Conservation (phyloP, 2,888 invertebrate species). For the Drosophila bunnanda region DNA sequence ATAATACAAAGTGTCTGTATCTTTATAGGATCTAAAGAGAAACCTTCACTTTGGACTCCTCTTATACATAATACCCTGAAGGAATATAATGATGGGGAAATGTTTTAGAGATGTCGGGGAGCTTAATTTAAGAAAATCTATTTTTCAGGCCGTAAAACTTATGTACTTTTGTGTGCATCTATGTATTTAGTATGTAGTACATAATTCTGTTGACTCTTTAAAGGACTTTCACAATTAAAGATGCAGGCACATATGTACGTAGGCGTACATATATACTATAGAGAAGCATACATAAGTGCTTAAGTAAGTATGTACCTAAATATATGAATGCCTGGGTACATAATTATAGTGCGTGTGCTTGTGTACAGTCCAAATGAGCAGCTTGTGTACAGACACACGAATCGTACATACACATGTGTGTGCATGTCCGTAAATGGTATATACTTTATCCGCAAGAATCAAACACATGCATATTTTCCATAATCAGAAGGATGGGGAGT, state of each 20-base stretch:
- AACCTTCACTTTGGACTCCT: too few species aligned
- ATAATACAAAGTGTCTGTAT: too few species aligned
- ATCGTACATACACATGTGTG: neutral
- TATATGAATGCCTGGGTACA: too few species aligned
- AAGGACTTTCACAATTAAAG: neutral
- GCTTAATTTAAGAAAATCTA: neutral
- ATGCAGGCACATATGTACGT: neutral
- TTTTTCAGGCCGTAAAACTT: too few species aligned
- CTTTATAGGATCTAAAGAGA: too few species aligned
- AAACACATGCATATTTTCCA: constrained; percentile 1
- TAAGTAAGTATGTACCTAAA: neutral
- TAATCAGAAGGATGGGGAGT: neutral
- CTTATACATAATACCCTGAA: too few species aligned
- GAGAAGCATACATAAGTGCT: neutral
- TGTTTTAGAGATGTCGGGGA: neutral
- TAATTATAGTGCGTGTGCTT: neutral
- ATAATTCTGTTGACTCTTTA: neutral
- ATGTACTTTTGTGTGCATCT: too few species aligned
- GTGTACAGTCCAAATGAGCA: neutral
- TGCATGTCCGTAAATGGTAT: neutral
- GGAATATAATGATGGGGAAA: too few species aligned
- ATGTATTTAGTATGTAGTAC: too few species aligned
- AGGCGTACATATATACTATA: neutral
- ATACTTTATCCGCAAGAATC: neutral
- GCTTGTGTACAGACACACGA: neutral